phyloP scores from a whole-genome alignment of 1,140 invertebrate species.

The Drosophila bocki region DNA sequence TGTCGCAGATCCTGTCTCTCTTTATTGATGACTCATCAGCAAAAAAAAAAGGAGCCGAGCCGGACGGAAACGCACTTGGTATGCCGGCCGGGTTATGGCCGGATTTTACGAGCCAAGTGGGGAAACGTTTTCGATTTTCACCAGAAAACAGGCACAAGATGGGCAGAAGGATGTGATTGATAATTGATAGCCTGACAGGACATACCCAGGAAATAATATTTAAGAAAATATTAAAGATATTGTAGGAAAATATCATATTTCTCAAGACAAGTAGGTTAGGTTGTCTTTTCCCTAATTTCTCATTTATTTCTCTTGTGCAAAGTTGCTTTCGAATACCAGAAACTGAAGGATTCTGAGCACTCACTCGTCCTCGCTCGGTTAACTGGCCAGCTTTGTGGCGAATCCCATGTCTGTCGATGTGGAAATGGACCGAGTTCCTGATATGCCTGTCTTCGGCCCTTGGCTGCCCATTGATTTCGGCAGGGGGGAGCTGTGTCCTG shows the following conservation, averaged over 20 bases:
- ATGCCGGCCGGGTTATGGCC: conserved; percentile 35
- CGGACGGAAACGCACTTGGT: conserved; percentile 36
- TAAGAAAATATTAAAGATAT: neutral
- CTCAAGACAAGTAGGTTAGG: neutral
- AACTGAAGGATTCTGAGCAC: neutral
- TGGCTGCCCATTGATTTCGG: conserved; percentile 12
- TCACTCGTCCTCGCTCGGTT: neutral
- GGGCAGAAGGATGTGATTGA: conserved; percentile 28
- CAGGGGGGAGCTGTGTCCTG: conserved; percentile 7
- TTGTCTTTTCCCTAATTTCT: neutral
- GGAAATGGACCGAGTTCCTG: neutral
- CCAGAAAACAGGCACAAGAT: neutral
- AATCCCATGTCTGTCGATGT: conserved; percentile 6
- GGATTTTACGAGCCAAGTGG: conserved; percentile 43
- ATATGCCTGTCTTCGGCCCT: conserved; percentile 12
- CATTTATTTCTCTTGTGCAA: neutral
- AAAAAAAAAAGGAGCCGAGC: neutral
- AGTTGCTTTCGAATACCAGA: neutral
- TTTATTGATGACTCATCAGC: conserved; percentile 42
- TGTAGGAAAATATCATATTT: neutral
- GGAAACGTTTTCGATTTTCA: conserved; percentile 37
- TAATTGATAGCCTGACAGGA: conserved; percentile 28
- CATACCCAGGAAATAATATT: neutral
- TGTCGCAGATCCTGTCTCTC: neutral
- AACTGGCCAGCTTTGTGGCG: conserved; percentile 10